A percentile compares a stretch with the other conserved stretches of the same genome.
Conservation (phyloP, 2,888 invertebrate species). For the Arge pagana region DNA sequence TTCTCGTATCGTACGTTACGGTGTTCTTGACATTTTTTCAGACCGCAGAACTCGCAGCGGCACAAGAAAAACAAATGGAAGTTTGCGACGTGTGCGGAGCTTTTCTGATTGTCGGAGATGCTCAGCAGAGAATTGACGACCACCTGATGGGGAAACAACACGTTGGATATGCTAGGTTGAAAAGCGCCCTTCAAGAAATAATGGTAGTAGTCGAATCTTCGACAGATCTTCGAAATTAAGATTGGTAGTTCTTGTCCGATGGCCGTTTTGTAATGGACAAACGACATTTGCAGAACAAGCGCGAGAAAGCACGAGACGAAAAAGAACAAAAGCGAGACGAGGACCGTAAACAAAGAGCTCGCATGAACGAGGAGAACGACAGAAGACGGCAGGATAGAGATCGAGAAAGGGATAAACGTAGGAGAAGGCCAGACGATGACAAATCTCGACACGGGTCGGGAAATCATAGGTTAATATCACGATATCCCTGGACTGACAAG, state of each 20-base stretch:
- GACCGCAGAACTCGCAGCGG: conserved; percentile 82
- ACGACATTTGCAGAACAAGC: conserved; percentile 48
- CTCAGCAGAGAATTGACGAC: conserved; percentile 96
- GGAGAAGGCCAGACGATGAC: conserved; percentile 51
- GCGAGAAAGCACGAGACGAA: conserved; percentile 61
- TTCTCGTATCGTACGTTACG: background rate
- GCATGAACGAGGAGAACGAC: conserved; percentile 50
- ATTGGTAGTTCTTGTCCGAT: background rate
- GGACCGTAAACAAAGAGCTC: conserved; percentile 59
- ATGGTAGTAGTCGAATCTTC: too few species aligned
- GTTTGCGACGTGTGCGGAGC: conserved; percentile 98
- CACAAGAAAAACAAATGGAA: conserved; percentile 97
- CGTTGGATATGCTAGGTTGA: conserved; percentile 79
- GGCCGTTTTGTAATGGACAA: conserved; percentile 2
- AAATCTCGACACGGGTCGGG: conserved; percentile 48
- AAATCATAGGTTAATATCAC: conserved; percentile 43
- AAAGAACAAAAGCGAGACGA: conserved; percentile 61
- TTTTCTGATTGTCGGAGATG: conserved; percentile 98
- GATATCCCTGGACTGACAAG: conserved; percentile 2
- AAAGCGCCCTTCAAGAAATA: conserved; percentile 64
- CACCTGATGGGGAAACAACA: conserved; percentile 99
- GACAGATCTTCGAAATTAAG: background rate
- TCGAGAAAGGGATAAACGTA: conserved; percentile 45
- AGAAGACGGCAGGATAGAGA: conserved; percentile 47
- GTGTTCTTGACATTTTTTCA: conserved; percentile 23